These are phyloP conservation scores for Cabera pusaria DNA, from an alignment of 2,888 invertebrate species.

Conservation along the genomic window DNA sequence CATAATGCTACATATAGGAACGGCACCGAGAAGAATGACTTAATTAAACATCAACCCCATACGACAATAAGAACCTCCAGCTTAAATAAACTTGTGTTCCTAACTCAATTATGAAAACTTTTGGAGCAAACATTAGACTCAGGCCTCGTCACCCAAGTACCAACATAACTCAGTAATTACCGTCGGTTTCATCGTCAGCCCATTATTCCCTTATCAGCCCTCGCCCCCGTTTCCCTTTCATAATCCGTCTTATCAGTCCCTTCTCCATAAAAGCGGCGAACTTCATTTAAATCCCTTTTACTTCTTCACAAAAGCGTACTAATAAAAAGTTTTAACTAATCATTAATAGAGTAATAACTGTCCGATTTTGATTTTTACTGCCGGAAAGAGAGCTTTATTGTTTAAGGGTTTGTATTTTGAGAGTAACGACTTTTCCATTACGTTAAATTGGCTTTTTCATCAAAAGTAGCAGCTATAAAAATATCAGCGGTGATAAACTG, in stretches of 20 bases:
- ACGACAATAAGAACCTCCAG: no score
- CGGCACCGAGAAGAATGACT: no score
- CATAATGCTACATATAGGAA: no score
- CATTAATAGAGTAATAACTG: slow-evolving; percentile 44
- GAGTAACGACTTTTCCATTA: slow-evolving; percentile 18
- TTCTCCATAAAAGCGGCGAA: slow-evolving; percentile 67
- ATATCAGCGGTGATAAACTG: slow-evolving; percentile 1
- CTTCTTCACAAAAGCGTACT: slow-evolving; percentile 43
- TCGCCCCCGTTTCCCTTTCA: slow-evolving; percentile 65
- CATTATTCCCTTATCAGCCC: slow-evolving; percentile 71
- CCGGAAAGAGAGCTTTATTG: slow-evolving; percentile 19
- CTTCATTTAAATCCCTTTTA: slow-evolving; percentile 64
- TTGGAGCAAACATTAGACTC: slow-evolving; percentile 1
- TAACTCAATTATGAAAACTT: no score
- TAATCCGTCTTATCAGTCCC: slow-evolving; percentile 70
- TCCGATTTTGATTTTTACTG: slow-evolving; percentile 25
- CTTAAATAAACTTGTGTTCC: no score
- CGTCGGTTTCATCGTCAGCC: slow-evolving; percentile 55
- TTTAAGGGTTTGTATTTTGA: slow-evolving; percentile 7
- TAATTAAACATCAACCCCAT: no score
- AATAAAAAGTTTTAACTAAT: slow-evolving; percentile 60
- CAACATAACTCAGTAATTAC: slow-evolving; percentile 37
- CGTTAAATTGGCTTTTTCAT: slow-evolving; percentile 12
- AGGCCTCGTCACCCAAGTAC: slow-evolving; percentile 8
- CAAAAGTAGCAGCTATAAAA: slow-evolving; percentile 12